These are phyloP conservation scores for Trilocha varians DNA, from an alignment of 2,888 invertebrate genomes.

Conservation along the genomic window DNA sequence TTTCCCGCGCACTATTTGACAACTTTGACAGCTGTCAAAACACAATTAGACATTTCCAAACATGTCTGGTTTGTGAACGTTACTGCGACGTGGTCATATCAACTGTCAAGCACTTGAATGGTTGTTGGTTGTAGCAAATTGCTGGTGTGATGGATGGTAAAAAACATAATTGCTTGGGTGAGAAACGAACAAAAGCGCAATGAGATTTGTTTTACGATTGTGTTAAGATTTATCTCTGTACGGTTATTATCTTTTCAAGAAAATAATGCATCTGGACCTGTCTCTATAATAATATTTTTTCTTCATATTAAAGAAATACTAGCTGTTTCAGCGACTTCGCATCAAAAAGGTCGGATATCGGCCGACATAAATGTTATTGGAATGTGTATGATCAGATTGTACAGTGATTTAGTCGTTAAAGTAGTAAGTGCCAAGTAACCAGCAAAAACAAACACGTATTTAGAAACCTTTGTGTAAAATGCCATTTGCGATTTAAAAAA, in stretches of 20 bases:
- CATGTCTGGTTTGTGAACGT: conserved; percentile 18
- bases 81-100: conserved; percentile 17
- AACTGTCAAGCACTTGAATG: conserved; percentile 5
- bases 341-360: too few relatives aligned
- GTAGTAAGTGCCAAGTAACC: too few relatives aligned
- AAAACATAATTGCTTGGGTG: conserved; percentile 28
- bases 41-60: conserved; percentile 23
- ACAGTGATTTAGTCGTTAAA: too few relatives aligned
- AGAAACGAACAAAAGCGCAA: conserved; percentile 16
- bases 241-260: too few relatives aligned
- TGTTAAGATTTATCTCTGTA: too few relatives aligned
- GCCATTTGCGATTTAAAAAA: conserved; percentile 8
- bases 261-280: conserved; percentile 1
- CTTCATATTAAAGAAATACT: too few relatives aligned
- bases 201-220: conserved; percentile 14
- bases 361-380: too few relatives aligned
- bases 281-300: too few relatives aligned
- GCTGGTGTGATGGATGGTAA: conserved; percentile 27
- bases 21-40: conserved; percentile 18
- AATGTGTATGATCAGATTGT: too few relatives aligned
- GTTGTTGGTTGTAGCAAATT: conserved; percentile 11
- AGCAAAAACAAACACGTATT: neutral
- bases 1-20: conserved; percentile 2
- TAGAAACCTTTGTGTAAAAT: too few relatives aligned
- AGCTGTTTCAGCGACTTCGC: too few relatives aligned